Evolutionary conservation across 1,140 invertebrate species (phyloP).

Genomic region (Neomicropteryx cornuta): DNA sequence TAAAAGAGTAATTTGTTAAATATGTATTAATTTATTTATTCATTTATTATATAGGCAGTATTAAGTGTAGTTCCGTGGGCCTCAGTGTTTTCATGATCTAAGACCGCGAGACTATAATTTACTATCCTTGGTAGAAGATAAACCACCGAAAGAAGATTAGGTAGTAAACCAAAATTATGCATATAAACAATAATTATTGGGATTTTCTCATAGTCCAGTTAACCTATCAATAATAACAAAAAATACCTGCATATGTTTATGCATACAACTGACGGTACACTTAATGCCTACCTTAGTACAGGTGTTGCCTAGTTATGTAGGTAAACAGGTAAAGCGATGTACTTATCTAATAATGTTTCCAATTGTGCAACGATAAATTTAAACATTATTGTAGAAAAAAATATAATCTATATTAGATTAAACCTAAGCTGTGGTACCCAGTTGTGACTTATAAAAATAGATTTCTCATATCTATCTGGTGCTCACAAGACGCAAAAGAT

Average conservation of each 20-base stretch:
- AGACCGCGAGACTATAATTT: no score
- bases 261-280: no score
- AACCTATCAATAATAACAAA: no score
- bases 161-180: no score
- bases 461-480: neutral
- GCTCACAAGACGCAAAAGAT: neutral
- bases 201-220: no score
- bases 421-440: neutral
- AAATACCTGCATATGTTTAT: no score
- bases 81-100: no score
- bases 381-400: neutral
- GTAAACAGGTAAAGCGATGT: no score
- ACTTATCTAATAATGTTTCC: neutral
- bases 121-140: neutral
- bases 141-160: neutral
- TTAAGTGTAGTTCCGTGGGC: neutral
- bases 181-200: no score
- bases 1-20: conserved; percentile 4
- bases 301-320: no score
- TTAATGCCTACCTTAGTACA: no score
- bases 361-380: neutral
- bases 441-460: neutral
- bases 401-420: neutral
- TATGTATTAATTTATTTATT: conserved; percentile 4
- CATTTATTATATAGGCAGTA: conserved; percentile 1